phyloP scores from a whole-genome alignment of 2,888 invertebrate genomes.

The Mythimna impura region DNA sequence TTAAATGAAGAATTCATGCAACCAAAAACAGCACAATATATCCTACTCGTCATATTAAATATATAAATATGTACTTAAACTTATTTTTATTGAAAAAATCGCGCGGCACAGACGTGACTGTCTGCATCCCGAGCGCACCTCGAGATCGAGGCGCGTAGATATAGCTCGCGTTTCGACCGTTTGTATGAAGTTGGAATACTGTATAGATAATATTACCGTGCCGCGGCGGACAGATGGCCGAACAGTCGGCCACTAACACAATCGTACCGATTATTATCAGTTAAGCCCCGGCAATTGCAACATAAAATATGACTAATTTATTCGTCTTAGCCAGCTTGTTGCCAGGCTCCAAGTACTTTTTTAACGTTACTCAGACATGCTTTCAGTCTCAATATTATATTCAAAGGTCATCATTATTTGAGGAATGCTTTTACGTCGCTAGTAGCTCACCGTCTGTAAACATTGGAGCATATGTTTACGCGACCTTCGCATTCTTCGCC shows the following conservation, averaged over 20 bases:
- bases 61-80: no score
- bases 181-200: no score
- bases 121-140: no score
- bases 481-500: conserved; percentile 36
- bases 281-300: conserved; percentile 8
- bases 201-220: no score
- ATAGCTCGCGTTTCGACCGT: no score
- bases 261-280: conserved; percentile 21
- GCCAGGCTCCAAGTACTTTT: background rate
- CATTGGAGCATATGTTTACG: conserved; percentile 26
- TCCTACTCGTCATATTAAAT: no score
- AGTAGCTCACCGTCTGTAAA: conserved; percentile 31
- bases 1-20: no score
- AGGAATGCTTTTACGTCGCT: conserved; percentile 25
- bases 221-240: conserved; percentile 53
- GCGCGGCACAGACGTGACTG: no score
- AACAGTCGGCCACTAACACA: conserved; percentile 20
- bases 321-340: conserved; percentile 10
- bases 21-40: no score
- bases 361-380: background rate
- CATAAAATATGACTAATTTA: conserved; percentile 14
- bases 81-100: no score
- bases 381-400: conserved; percentile 13
- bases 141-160: no score
- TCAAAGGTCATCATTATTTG: conserved; percentile 27